These are phyloP conservation scores for Porphyrio hochstetteri DNA, from an alignment of 2,113 vertebrate species.

Conservation along the genomic window DNA sequence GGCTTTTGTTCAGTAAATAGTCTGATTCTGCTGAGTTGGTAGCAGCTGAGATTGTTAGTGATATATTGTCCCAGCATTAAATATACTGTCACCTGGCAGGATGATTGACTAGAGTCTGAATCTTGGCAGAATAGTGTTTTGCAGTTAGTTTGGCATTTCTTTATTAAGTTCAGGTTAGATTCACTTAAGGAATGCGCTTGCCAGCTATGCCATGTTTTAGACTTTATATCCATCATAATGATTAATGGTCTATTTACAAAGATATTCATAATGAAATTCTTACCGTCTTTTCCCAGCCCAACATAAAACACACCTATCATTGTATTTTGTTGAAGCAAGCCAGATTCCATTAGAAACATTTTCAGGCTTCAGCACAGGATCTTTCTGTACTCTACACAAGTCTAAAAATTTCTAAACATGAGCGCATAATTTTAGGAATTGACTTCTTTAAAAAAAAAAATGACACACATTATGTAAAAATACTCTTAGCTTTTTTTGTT, in stretches of 20 bases:
- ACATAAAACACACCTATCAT: conserved; percentile 45
- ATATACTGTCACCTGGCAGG: conserved; percentile 47
- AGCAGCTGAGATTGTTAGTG: conserved; percentile 43
- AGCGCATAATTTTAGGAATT: background rate
- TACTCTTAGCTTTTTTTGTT: background rate
- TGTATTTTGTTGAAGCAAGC: conserved; percentile 1
- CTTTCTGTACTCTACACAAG: background rate
- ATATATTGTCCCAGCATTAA: conserved; percentile 49
- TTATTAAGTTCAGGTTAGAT: conserved; percentile 68
- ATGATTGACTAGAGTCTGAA: conserved; percentile 47
- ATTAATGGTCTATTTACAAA: conserved; percentile 59
- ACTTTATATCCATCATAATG: conserved; percentile 47
- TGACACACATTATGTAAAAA: background rate
- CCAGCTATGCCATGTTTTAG: conserved; percentile 30
- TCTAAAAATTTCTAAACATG: background rate
- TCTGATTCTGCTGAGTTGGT: conserved; percentile 38
- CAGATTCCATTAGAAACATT: conserved; percentile 21
- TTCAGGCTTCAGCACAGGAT: background rate
- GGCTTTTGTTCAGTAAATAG: conserved; percentile 31
- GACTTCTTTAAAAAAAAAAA: background rate
- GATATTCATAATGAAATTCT: conserved; percentile 60
- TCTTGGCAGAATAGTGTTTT: conserved; percentile 41
- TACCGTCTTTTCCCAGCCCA: conserved; percentile 27
- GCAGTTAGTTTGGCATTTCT: conserved; percentile 54
- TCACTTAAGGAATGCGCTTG: conserved; percentile 42